Base-by-base conservation (phyloP, 2,888 invertebrate species). In the Microctonus aethiopoides region DNA sequence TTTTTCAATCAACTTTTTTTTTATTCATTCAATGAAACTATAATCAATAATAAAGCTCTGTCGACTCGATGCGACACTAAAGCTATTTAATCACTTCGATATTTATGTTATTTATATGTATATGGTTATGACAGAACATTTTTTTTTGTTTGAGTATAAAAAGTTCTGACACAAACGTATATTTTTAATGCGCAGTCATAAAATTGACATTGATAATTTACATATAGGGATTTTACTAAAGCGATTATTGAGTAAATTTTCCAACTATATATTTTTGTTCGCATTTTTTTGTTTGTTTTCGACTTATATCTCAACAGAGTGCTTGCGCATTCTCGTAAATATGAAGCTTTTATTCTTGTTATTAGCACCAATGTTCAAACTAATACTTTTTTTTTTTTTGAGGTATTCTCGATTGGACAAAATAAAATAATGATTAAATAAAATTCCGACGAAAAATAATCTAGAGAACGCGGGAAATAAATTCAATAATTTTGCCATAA, bases 401-500 rank as follows among this genome's bases (percentile, higher is more conserved):
- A 46, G 46, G 20, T 46, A 46, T 46, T n/a, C 16, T 46, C 20
- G 16, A 29, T 10, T 61, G 34, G 62, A 46, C 41, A 26, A 34
- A 26, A 39, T 56, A 36, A 34, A 63, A 54, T 29, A 54, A 56
- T 16, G 56, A 54, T 39, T 24, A 34, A 36, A 39, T 26, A 65
- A 56, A 65, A 56, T 7, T 65, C 24, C 20, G 39, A 56, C 36
- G 16, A 16, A 46, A 46, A 16, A 56, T 56, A 57, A 36, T 65
- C 64, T 22, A 24, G 56, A 52, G 51, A 52, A 26, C 34, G 34
- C 57, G 34, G 13, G 34, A 11, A 57, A 16, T 34, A 56, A 24
- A 56, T 7, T 65, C 56, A 26, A 36, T 64, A 46, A 46, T 46
- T 16, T 46, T n/a, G 39, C 16, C 46, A 7, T 46, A 46, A 41